Conservation (phyloP, 2,113 vertebrate species). For the Periophthalmodon schlosseri region DNA sequence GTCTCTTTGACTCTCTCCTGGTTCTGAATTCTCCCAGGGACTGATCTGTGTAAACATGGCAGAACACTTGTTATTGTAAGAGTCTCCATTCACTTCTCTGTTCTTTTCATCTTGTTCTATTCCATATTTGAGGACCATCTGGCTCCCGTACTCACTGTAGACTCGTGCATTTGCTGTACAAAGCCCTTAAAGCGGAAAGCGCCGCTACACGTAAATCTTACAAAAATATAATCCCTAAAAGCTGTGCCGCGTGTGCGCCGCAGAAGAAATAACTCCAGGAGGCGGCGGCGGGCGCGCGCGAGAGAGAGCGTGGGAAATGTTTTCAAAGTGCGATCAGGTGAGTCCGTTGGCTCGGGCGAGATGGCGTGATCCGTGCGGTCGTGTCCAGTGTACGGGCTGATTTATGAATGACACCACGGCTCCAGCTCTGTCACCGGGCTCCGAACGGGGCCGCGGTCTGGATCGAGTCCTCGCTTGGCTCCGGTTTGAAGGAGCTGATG, state of each 20-base stretch:
- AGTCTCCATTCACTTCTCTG: conserved; percentile 21
- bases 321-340: conserved; percentile 35
- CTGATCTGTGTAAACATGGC: conserved; percentile 57
- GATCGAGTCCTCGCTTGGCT: conserved; percentile 17
- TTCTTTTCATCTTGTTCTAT: conserved; percentile 53
- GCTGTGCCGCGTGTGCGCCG: conserved; percentile 28
- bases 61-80: conserved; percentile 58
- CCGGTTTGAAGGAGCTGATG: conserved; percentile 16
- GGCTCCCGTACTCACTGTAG: conserved; percentile 21
- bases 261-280: conserved; percentile 37
- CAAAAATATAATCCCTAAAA: conserved; percentile 27
- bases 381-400: conserved; percentile 27
- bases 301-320: conserved; percentile 15
- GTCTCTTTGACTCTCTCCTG: conserved; percentile 49
- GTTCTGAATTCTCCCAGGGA: conserved; percentile 65
- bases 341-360: conserved; percentile 36
- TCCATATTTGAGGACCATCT: conserved; percentile 60
- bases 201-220: conserved; percentile 7
- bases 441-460: conserved; percentile 23
- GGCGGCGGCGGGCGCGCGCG: conserved; percentile 4
- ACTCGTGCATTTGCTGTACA: conserved; percentile 17
- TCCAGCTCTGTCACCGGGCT: conserved; percentile 24
- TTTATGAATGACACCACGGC: conserved; percentile 49
- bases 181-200: conserved; percentile 23
- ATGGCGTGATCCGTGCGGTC: conserved; percentile 29